A percentile compares a stretch with the other conserved stretches of the same genome.
phyloP scores from a whole-genome alignment of 1,140 invertebrate species.

The Saxidomus purpurata region DNA sequence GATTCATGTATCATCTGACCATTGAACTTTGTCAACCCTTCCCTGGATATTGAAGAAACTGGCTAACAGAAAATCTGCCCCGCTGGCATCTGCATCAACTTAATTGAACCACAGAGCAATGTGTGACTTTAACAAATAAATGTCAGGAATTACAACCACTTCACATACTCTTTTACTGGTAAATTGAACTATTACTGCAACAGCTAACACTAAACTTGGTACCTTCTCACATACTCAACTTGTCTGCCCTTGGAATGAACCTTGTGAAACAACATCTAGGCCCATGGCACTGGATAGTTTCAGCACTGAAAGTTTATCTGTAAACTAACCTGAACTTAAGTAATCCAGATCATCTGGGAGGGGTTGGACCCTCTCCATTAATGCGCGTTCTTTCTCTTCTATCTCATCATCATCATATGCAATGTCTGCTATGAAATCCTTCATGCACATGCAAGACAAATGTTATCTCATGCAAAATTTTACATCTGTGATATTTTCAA shows the following conservation, averaged over 20 bases:
- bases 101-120: too few species aligned
- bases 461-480: constrained; percentile 4
- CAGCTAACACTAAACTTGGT: not conserved
- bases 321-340: constrained; percentile 48
- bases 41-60: too few species aligned
- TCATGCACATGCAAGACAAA: constrained; percentile 62
- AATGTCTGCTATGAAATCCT: constrained; percentile 50
- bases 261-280: too few species aligned
- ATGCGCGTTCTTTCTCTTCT: constrained; percentile 34
- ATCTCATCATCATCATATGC: constrained; percentile 33
- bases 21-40: too few species aligned
- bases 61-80: too few species aligned
- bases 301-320: too few species aligned
- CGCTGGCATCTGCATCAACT: too few species aligned
- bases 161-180: too few species aligned
- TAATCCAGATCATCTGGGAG: constrained; percentile 55
- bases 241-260: not conserved
- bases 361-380: constrained; percentile 30
- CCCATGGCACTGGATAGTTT: too few species aligned
- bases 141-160: not conserved
- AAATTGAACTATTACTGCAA: not conserved
- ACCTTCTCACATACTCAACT: not conserved
- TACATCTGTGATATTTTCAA: too few species aligned
- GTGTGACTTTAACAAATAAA: too few species aligned
- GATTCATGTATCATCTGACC: too few species aligned